phyloP scores from a whole-genome alignment of 2,113 vertebrate species.

The Jacana jacana region DNA sequence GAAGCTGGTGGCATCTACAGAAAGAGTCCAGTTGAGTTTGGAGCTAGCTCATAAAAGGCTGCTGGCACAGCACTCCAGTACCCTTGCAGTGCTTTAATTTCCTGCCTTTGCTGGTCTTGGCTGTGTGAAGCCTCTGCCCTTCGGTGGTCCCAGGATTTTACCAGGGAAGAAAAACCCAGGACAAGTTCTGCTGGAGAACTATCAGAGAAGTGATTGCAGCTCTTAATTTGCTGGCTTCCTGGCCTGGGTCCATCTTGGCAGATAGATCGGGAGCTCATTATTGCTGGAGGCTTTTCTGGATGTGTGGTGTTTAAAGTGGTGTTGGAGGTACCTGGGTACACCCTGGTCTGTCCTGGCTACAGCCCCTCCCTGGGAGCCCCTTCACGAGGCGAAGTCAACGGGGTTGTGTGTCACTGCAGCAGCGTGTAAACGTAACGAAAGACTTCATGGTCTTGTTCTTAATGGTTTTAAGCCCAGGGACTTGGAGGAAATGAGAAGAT shows the following conservation, averaged over 20 bases:
- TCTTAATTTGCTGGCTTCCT: conserved; percentile 39
- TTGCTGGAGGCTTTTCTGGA: not conserved
- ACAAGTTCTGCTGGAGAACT: conserved; percentile 4
- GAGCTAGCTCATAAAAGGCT: not conserved
- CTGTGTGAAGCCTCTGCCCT: not conserved
- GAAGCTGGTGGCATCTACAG: not conserved
- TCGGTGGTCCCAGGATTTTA: not conserved
- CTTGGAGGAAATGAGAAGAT: not conserved
- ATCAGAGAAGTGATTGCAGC: not conserved
- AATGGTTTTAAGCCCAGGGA: not conserved
- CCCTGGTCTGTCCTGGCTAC: not conserved
- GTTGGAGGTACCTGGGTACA: not conserved
- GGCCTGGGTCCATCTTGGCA: conserved; percentile 21
- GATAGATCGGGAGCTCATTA: not conserved
- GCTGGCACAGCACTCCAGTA: not conserved
- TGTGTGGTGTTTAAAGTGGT: not conserved
- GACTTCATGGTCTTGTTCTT: not conserved
- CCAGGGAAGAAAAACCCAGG: not conserved
- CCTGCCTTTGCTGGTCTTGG: not conserved
- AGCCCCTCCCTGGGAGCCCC: not conserved
- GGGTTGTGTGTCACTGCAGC: not conserved
- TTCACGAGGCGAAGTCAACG: not conserved
- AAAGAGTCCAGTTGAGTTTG: not conserved
- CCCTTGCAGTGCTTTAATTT: not conserved
- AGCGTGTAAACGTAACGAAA: not conserved